Base-by-base conservation (phyloP, 2,113 vertebrate species). In the Oncorhynchus kisutch region DNA sequence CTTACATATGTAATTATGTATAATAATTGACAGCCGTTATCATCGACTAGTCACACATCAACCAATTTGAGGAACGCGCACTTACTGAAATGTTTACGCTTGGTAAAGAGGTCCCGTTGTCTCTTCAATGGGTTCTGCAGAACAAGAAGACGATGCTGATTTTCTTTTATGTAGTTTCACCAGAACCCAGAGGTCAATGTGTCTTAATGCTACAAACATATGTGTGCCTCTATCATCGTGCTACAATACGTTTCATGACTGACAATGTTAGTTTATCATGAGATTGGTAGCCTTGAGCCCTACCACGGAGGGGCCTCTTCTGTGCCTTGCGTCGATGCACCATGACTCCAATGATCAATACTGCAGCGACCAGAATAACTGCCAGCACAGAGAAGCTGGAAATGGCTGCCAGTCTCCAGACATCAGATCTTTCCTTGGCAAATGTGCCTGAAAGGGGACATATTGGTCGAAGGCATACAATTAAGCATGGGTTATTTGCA, bases 41-140 rank as follows among this genome's bases (percentile, higher is more conserved):
- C 16, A 54, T 13, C 12, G 1, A 54, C 16, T 1, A 14, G 16
- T 54, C 51, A 54, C 13, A 16, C 54, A 57, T 57, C 59, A 62
- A 25, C 16, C 31, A 6, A 31, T 34, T 20, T 9, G 54, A 25
- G 18, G 6, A 65, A 64, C 68, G 70, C 60, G 72, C 78, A 92
- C 91, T 31, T 84, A 84, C 84, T 87, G 73, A 83, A 73, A 77
- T 73, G 79, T 83, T 90, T 89, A 94, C 71, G 91, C 90, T 84
- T 91, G 92, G 88, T 92, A 94, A 81, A 94, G 93, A 64, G 93
- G 93, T 85, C 93, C 93, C 0, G 92, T 92, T 1, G 93, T 94
- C 83, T 94, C 93, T 71, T 94, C 93, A 18, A 94, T 93, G 6
- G 93, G 93, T 82, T 94, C 93, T 94, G 88, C 24, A 71, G 68